Evolutionary conservation across 2,113 vertebrate genomes (phyloP).

Genomic region (Sylvietta virens): DNA sequence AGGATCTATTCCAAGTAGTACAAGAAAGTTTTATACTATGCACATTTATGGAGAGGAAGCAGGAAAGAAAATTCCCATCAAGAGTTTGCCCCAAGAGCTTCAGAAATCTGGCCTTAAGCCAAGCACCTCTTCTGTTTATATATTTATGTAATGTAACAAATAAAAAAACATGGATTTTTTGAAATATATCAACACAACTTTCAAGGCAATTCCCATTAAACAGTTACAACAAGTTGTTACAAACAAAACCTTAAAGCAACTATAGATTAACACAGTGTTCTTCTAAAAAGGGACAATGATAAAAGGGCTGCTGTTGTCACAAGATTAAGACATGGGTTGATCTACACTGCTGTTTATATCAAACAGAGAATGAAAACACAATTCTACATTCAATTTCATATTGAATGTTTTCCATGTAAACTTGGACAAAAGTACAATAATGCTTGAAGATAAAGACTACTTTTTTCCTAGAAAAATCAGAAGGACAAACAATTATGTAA

Average conservation of each 20-base stretch:
- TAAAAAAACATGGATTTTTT: conserved; percentile 23
- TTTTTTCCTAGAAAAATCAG: neutral
- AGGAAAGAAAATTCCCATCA: neutral
- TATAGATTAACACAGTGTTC: neutral
- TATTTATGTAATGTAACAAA: conserved; percentile 32
- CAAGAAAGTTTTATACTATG: neutral
- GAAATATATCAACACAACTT: conserved; percentile 42
- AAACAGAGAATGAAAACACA: neutral
- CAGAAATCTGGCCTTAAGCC: neutral
- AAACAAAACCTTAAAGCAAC: neutral
- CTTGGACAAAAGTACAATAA: neutral
- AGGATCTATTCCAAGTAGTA: neutral
- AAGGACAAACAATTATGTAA: neutral
- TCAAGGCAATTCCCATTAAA: conserved; percentile 28
- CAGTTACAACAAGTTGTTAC: conserved; percentile 3
- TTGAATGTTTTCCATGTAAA: neutral
- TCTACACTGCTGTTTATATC: neutral
- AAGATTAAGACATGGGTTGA: neutral
- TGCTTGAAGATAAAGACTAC: neutral
- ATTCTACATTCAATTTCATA: neutral
- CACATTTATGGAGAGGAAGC: conserved; percentile 24
- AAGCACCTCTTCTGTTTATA: conserved; percentile 32
- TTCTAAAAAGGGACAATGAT: neutral
- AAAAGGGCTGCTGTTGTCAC: neutral
- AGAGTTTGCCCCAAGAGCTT: neutral